phyloP scores from a whole-genome alignment of 37 sponge, comb jelly and placozoan species.

The Lycopodina hypogea region DNA sequence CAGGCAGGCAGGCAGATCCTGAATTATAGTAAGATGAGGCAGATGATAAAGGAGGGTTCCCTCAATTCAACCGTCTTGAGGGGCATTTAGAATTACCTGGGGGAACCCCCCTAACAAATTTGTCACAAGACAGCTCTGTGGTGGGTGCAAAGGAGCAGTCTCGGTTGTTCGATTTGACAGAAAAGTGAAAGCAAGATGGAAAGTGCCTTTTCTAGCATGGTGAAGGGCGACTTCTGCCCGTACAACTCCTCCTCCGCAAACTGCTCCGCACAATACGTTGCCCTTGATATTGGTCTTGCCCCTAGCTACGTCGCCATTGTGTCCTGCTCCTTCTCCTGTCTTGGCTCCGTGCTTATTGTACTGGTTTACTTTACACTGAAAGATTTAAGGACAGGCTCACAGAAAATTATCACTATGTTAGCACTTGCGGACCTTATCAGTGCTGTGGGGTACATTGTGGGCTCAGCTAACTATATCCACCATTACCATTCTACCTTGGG shows the following conservation, averaged over 20 bases:
- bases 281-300: constrained; percentile 14
- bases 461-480: constrained; percentile 21
- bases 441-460: constrained; percentile 59
- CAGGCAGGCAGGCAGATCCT: too few relatives aligned
- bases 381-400: constrained; percentile 45
- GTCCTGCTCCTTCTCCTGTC: constrained; percentile 48
- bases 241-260: neutral
- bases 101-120: too few relatives aligned
- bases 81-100: too few relatives aligned
- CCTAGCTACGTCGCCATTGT: constrained; percentile 44
- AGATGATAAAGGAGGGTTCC: too few relatives aligned
- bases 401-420: constrained; percentile 45
- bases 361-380: constrained; percentile 33
- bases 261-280: neutral
- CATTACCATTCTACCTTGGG: constrained; percentile 11
- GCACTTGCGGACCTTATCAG: constrained; percentile 61
- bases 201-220: too few relatives aligned
- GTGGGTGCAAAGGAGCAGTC: too few relatives aligned
- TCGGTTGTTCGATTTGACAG: too few relatives aligned
- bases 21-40: too few relatives aligned
- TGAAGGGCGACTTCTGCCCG: neutral
- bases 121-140: too few relatives aligned
- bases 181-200: too few relatives aligned
- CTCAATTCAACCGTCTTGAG: too few relatives aligned
- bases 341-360: constrained; percentile 47